A percentile compares a stretch with the other conserved stretches of the same genome.
phyloP scores from a whole-genome alignment of 1,140 invertebrate species.

The Pseudomyrmex gracilis region DNA sequence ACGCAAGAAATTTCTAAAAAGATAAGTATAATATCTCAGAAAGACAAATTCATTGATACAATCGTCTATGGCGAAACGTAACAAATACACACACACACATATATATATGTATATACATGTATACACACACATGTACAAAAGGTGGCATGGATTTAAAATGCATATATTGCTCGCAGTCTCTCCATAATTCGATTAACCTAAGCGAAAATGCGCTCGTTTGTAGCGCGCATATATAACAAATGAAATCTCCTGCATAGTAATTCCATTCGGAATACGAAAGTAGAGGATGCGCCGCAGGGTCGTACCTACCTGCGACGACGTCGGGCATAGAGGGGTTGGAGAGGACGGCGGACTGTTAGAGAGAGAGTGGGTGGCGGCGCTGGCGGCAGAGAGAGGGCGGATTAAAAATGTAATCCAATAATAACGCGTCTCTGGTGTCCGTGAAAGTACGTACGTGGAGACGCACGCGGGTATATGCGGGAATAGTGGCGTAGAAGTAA shows the following conservation, averaged over 20 bases:
- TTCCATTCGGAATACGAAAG: constrained; percentile 85
- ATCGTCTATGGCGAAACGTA: constrained; percentile 63
- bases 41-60: constrained; percentile 50
- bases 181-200: constrained; percentile 83
- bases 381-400: constrained; percentile 80
- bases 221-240: constrained; percentile 85
- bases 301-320: constrained; percentile 75
- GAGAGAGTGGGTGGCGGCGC: constrained; percentile 63
- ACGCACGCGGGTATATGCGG: constrained; percentile 66
- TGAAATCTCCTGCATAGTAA: constrained; percentile 86
- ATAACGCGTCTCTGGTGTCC: constrained; percentile 85
- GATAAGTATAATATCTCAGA: constrained; percentile 33
- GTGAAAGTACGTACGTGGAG: constrained; percentile 80
- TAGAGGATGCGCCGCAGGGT: constrained; percentile 77
- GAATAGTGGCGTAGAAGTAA: constrained; percentile 73
- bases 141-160: constrained; percentile 82
- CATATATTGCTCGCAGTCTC: constrained; percentile 76
- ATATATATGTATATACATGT: too few relatives aligned
- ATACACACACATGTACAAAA: constrained; percentile 56
- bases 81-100: too few relatives aligned
- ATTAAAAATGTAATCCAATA: constrained; percentile 87
- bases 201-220: constrained; percentile 85
- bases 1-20: constrained; percentile 15
- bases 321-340: constrained; percentile 67
- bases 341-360: constrained; percentile 53